These are phyloP conservation scores for Mechanitis mazaeus DNA, from an alignment of 2,888 invertebrate genomes.

Conservation along the genomic window DNA sequence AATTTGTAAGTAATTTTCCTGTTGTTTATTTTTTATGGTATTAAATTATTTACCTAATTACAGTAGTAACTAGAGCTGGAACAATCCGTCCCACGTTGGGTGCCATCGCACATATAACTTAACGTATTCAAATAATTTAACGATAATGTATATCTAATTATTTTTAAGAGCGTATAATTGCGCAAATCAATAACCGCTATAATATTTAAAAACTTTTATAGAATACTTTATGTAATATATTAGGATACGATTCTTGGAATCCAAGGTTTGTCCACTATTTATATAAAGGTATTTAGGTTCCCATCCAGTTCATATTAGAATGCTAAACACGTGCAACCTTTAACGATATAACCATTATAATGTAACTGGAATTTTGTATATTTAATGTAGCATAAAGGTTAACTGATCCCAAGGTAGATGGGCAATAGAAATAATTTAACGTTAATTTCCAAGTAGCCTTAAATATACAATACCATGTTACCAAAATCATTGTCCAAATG, in stretches of 20 bases:
- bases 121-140: too few relatives aligned
- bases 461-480: neutral
- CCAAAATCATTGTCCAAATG: neutral
- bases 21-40: neutral
- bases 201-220: too few relatives aligned
- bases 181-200: too few relatives aligned
- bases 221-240: neutral
- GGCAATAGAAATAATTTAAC: neutral
- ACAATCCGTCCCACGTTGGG: slow-evolving; percentile 29
- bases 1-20: slow-evolving; percentile 23
- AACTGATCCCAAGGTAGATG: slow-evolving; percentile 2
- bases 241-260: neutral
- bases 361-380: slow-evolving; percentile 4
- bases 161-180: too few relatives aligned
- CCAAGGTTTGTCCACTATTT: slow-evolving; percentile 16
- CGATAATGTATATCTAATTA: too few relatives aligned
- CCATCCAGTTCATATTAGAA: slow-evolving; percentile 29
- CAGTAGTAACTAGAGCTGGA: neutral
- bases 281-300: slow-evolving; percentile 28
- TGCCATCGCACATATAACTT: slow-evolving; percentile 19
- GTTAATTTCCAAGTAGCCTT: neutral
- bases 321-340: slow-evolving; percentile 35
- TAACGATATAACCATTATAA: slow-evolving; percentile 23
- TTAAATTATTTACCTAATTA: neutral
- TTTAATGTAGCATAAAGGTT: slow-evolving; percentile 1